Percentiles rank a stretch among this genome's conserved stretches.
Evolutionary conservation across 2,113 vertebrate genomes (phyloP).

Genomic region (Monopterus albus): DNA sequence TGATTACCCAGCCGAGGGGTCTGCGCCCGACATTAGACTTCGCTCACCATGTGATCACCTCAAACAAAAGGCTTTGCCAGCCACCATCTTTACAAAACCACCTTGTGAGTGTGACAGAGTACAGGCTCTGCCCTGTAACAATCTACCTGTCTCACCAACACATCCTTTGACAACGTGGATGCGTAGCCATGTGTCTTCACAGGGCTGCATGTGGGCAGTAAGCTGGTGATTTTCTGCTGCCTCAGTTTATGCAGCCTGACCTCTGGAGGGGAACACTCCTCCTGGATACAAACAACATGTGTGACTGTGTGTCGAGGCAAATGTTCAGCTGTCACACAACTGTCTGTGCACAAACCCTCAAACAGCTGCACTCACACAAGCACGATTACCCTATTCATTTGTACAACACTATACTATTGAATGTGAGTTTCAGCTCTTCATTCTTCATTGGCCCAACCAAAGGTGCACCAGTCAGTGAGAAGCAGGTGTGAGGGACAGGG

Average conservation of each 20-base stretch:
- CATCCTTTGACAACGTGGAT: neutral
- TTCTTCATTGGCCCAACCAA: neutral
- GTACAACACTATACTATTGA: neutral
- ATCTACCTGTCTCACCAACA: conserved; percentile 19
- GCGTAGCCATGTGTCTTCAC: conserved; percentile 1
- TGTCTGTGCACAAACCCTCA: neutral
- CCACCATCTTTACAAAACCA: conserved; percentile 1
- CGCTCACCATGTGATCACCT: conserved; percentile 24
- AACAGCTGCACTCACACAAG: conserved; percentile 34
- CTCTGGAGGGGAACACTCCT: conserved; percentile 21
- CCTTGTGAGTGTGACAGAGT: neutral
- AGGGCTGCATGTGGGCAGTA: conserved; percentile 30
- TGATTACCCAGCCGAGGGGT: conserved; percentile 3
- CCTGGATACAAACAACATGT: conserved; percentile 43
- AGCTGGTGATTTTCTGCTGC: conserved; percentile 48
- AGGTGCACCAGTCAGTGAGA: neutral
- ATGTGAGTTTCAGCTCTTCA: neutral
- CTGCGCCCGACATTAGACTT: neutral
- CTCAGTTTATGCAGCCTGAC: conserved; percentile 8
- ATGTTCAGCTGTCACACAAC: conserved; percentile 33
- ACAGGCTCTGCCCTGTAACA: too few relatives aligned
- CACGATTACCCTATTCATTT: neutral
- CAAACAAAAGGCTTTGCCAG: neutral
- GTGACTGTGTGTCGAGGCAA: neutral
- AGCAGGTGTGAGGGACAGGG: neutral